Percentiles rank a stretch among this genome's conserved stretches.
phyloP scores from a whole-genome alignment of 2,797 vertebrate species.

The Phylloscopus collybita region DNA sequence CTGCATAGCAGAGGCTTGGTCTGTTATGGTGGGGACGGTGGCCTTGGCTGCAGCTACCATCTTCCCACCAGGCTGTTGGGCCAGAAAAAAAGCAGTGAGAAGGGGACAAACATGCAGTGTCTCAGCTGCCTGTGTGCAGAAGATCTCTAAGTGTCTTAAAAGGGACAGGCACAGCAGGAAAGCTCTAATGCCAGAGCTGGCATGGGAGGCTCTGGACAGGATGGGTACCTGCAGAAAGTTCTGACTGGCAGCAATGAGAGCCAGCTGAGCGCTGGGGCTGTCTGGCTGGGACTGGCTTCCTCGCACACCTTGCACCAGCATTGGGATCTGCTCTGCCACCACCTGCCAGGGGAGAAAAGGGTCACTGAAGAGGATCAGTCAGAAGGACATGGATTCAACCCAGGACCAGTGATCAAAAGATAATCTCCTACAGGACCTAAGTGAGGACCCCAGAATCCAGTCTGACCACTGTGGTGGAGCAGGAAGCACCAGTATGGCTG shows the following conservation, averaged over 20 bases:
- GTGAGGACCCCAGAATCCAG: background rate
- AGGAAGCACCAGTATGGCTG: rapidly evolving
- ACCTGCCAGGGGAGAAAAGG: conserved; percentile 73
- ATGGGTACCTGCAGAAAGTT: conserved; percentile 92
- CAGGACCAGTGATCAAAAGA: background rate
- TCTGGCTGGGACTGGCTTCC: conserved; percentile 96
- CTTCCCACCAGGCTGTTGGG: conserved; percentile 90
- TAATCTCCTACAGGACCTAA: rapidly evolving
- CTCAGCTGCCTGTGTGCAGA: background rate
- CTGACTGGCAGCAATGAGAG: conserved; percentile 94
- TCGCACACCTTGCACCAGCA: conserved; percentile 94
- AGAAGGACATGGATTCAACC: background rate
- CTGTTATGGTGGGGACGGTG: conserved; percentile 91
- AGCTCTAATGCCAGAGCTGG: background rate
- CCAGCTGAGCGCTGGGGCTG: conserved; percentile 94
- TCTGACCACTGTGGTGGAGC: rapidly evolving
- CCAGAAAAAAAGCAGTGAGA: background rate
- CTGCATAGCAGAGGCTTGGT: conserved; percentile 97
- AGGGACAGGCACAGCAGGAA: background rate
- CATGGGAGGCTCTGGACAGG: rapidly evolving
- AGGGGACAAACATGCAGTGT: rapidly evolving
- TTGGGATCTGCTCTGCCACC: conserved; percentile 95
- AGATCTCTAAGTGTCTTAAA: background rate
- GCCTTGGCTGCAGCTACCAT: conserved; percentile 96
- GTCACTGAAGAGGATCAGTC: background rate